Percentiles rank a stretch among this genome's conserved stretches.
Evolutionary conservation across 2,113 vertebrate genomes (phyloP).

Genomic region (Collichthys lucidus): DNA sequence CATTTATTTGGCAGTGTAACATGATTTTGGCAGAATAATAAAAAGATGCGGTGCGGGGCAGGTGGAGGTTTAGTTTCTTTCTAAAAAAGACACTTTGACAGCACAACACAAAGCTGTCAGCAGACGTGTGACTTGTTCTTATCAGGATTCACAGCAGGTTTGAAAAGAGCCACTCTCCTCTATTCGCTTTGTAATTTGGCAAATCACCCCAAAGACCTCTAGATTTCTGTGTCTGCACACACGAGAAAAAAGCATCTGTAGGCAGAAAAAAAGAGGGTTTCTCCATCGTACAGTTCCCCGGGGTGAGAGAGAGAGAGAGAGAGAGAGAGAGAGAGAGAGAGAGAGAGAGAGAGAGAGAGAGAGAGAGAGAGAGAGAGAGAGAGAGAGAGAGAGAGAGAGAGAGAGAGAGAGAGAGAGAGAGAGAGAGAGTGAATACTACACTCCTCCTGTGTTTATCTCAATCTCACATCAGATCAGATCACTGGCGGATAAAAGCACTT

Average conservation of each 20-base stretch:
- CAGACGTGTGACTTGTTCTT: slow-evolving; percentile 26
- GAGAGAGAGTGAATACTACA: slow-evolving; percentile 42
- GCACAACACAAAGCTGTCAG: slow-evolving; percentile 43
- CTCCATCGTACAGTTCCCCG: slow-evolving; percentile 41
- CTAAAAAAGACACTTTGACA: slow-evolving; percentile 28
- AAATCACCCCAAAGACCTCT: slow-evolving; percentile 52
- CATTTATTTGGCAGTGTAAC: slow-evolving; percentile 18
- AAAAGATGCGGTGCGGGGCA: neutral
- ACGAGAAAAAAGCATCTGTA: slow-evolving; percentile 32
- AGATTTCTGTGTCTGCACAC: slow-evolving; percentile 46
- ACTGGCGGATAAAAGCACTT: slow-evolving; percentile 79
- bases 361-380: slow-evolving; percentile 24
- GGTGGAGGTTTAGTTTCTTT: slow-evolving; percentile 30
- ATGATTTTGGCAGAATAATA: slow-evolving; percentile 9
- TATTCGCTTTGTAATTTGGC: slow-evolving; percentile 55
- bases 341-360: slow-evolving; percentile 22
- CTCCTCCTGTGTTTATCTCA: slow-evolving; percentile 72
- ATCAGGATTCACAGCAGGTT: slow-evolving; percentile 28
- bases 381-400: slow-evolving; percentile 26
- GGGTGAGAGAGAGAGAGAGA: slow-evolving; percentile 31
- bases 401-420: slow-evolving; percentile 26
- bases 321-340: slow-evolving; percentile 23
- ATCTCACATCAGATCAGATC: slow-evolving; percentile 83
- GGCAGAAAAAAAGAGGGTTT: slow-evolving; percentile 5
- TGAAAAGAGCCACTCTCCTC: slow-evolving; percentile 29